A percentile compares a stretch with the other conserved stretches of the same genome.
These are phyloP conservation scores for Deladenus siricidicola DNA, from an alignment of 2,888 invertebrate genomes.

Conservation along the genomic window DNA sequence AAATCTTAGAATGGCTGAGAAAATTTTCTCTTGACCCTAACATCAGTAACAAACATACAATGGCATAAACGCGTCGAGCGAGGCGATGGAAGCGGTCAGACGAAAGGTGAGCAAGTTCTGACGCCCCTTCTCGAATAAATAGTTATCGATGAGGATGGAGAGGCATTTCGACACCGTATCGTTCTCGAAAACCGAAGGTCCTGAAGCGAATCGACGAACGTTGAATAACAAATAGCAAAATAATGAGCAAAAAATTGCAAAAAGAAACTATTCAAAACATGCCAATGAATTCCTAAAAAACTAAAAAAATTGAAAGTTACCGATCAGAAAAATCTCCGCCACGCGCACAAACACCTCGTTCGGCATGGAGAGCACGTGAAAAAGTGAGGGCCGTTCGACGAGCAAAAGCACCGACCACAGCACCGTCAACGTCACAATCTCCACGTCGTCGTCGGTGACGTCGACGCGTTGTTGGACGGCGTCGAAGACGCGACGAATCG, in stretches of 20 bases:
- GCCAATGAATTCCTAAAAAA: background rate
- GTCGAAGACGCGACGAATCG: conserved; percentile 15
- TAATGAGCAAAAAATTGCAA: too few relatives aligned
- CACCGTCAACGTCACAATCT: conserved; percentile 40
- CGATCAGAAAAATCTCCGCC: conserved; percentile 39
- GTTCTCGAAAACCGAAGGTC: conserved; percentile 34
- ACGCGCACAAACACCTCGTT: conserved; percentile 38
- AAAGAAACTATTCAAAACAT: too few relatives aligned
- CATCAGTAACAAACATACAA: conserved; percentile 42
- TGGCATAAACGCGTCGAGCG: conserved; percentile 46
- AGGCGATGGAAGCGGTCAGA: conserved; percentile 33
- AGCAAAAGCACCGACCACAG: conserved; percentile 42
- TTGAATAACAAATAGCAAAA: background rate
- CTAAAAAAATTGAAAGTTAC: too few relatives aligned
- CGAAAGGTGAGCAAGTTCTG: conserved; percentile 31
- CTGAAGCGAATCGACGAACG: conserved; percentile 11
- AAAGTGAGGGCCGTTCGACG: conserved; percentile 21
- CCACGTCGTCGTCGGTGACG: conserved; percentile 36
- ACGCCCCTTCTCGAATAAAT: conserved; percentile 25
- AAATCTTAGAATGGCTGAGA: too few relatives aligned
- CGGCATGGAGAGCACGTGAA: conserved; percentile 25
- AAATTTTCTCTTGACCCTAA: too few relatives aligned
- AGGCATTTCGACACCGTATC: conserved; percentile 26
- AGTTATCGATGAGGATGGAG: conserved; percentile 25
- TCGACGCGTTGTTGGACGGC: conserved; percentile 10